Base-by-base conservation (phyloP, 2,797 vertebrate species). In the Parotocinclus haroldoi region DNA sequence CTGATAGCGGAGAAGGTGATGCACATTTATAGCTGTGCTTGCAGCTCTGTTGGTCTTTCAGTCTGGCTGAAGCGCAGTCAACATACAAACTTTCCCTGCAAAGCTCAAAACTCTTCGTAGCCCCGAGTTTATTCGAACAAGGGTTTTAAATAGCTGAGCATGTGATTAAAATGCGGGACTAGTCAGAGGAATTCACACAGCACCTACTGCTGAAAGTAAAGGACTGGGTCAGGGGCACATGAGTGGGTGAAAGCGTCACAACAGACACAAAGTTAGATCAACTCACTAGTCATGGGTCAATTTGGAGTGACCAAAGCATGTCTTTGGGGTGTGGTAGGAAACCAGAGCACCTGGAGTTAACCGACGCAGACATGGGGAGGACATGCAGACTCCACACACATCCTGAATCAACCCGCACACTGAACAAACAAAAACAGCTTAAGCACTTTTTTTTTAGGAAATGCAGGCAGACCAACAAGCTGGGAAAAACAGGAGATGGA, bases 401-500 rank as follows among this genome's bases (percentile, higher is more conserved):
- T 27, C 27, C 27, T 27, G 27, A 27, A 27, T 27, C 27, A 27
- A 5, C 27, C 27, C 5, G 27, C 5, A 27, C 27, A 27, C 27
- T 2, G 27, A 5, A 27, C 5, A 5, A 27, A 2, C 27, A 2
- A 5, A 27, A 27, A 27, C 27, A 27, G 64, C 44, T 19, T 3
- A 1, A 40, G 27, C 13, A 51, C n/a, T n/a, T n/a, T n/a, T n/a
- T n/a, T 7, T 42, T 27, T 38, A 58, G 37, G 38, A 67, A 59
- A 59, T 5, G n/a, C 59, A 59, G 49, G 17, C 56, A 67, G 48
- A 44, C 55, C 36, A 67, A 67, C 42, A 59, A 68, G 45, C 27
- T 27, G 17, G n/a, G 38, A 59, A 42, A 16, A 67, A 16, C 40
- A 38, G 27, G 42, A 46, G 12, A 13, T 27, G 14, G 38, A 17